Evolutionary conservation across 2,888 invertebrate species (phyloP), one percentile per base, ranked within the genome.

Genomic region (Barypeithes pellucidus): DNA sequence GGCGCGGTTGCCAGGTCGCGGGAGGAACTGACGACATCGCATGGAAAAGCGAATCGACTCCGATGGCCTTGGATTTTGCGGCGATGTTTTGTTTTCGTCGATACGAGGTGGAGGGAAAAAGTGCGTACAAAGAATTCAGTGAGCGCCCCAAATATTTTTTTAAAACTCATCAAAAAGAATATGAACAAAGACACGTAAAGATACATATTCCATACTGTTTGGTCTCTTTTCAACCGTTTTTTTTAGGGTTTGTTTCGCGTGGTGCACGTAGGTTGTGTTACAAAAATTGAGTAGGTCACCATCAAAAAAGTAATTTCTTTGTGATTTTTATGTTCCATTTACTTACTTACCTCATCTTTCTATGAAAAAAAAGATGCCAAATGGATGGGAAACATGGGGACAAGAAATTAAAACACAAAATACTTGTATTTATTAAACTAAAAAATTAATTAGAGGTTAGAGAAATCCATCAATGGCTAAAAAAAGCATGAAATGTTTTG

Each of bases 1-100:
- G 24, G 43, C 47, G 43, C 52, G 36, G 60, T 66, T 71, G 71
- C 65, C 71, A 65, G 39, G 36, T 66, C 47, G 60, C n/a, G 45
- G 11, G 50, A 43, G 43, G 43, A 43, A 41, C 57, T 59, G 67
- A 33, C 67, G 67, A 43, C 59, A 45, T 18, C 59, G 59, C 59
- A 29, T 47, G 45, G 33, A 45, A 60, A 47, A 47, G 24, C 33
- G 67, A 47, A 59, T 67, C 60, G 59, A 67, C 59, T 67, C 20
- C 33, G 29, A 24, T 57, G 60, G 67, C 67, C 67, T 67, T 67
- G 67, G 36, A 67, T 36, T 60, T 39, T 33, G 57, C 50, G 54
- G 54, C 20, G 33, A 14, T 59, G 57, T 59, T 67, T 67, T 67
- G 24, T 63, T 63, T 29, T 24, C 41, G 52, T 29, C 22, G 52